phyloP scores from a whole-genome alignment of 2,888 invertebrate species.

The Plusia festucae region DNA sequence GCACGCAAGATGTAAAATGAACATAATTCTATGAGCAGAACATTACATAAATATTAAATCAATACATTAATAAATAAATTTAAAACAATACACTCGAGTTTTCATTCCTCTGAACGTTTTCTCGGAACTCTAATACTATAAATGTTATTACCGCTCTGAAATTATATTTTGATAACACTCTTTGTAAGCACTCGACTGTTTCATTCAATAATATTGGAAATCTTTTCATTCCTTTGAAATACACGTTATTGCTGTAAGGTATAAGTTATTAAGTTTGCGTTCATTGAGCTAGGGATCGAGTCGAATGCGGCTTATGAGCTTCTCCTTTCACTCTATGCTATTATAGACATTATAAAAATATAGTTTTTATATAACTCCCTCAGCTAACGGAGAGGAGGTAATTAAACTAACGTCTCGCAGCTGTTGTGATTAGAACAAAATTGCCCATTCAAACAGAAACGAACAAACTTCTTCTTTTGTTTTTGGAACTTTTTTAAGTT shows the following conservation, averaged over 20 bases:
- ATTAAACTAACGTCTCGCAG: too few relatives aligned
- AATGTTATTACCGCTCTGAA: background rate
- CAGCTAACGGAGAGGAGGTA: background rate
- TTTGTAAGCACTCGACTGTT: background rate
- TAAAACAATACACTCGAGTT: background rate
- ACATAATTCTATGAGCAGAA: too few relatives aligned
- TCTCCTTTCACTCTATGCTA: background rate
- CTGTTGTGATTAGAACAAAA: too few relatives aligned
- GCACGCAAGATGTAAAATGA: too few relatives aligned
- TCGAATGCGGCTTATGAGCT: background rate
- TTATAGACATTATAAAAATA: background rate
- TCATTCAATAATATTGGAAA: conserved; percentile 12
- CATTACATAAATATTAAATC: too few relatives aligned
- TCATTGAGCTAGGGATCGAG: background rate
- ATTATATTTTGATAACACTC: background rate
- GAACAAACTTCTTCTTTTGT: too few relatives aligned
- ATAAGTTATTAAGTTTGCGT: conserved; percentile 2
- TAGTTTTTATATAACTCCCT: background rate
- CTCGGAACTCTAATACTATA: background rate
- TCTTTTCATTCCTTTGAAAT: conserved; percentile 9
- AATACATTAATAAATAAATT: background rate
- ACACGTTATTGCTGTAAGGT: background rate
- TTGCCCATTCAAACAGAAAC: too few relatives aligned
- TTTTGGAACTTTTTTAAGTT: too few relatives aligned
- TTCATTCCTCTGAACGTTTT: background rate